Evolutionary conservation across 2,888 invertebrate species (phyloP), one percentile per base, ranked within the genome.

Genomic region (Caenorhabditis doughertyi): DNA sequence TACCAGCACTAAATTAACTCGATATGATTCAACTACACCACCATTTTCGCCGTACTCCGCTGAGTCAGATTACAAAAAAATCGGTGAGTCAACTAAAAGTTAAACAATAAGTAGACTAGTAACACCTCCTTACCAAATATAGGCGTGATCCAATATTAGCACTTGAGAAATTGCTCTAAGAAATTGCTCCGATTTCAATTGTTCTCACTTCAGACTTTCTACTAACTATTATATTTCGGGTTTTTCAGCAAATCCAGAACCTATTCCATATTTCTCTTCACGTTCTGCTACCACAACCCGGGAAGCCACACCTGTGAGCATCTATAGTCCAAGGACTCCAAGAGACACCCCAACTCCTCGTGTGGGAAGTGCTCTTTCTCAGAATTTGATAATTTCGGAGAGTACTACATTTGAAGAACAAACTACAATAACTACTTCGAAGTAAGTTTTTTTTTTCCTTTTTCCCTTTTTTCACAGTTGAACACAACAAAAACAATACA

Each of bases 331-430:
- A n/a, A 47, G 49, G 0, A 39, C 72, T 27, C 60, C 72, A 18
- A 49, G 27, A 60, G 42, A 60, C 8, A 64, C 47, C 13, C 65
- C 65, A 4, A 76, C 80, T 7, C 47, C 47, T n/a, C 56, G 76
- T 2, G 25, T 74, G 2, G 56, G 68, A 8, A 82, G 72, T 58
- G 53, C 35, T 29, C 49, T 76, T 21, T 71, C 83, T 4, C 73
- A 83, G 23, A 76, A 72, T 58, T 65, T 67, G 16, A 71, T 83
- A 11, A 42, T 85, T 9, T 81, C 83, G 3, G 83, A 85, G 51
- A 83, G 79, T 23, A 76, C 79, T 0, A 85, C 80, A 4, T 79
- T 83, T 62, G 83, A 85, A 44, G 85, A 85, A 60, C 32, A 83
- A 49, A 85, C 85, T 2, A 83, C 83, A 0, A 85, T 83, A n/a